These are phyloP conservation scores for Cirrhinus molitorella DNA, from an alignment of 2,797 vertebrate genomes.

Conservation along the genomic window DNA sequence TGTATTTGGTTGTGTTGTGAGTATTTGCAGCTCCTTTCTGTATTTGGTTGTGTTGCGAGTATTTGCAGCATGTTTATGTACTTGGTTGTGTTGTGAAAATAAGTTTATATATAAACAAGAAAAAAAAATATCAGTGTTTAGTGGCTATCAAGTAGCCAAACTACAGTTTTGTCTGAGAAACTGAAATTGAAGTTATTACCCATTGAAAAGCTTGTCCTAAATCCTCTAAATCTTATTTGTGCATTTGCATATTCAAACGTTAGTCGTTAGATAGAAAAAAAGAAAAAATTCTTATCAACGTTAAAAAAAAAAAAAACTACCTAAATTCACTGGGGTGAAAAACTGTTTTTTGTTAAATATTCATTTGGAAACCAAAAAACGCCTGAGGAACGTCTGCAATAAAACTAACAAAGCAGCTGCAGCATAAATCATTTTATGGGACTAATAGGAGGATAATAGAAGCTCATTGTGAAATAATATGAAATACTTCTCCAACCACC, in stretches of 20 bases:
- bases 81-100: too few relatives aligned
- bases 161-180: neutral
- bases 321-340: conserved; percentile 1
- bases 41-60: too few relatives aligned
- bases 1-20: too few relatives aligned
- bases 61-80: too few relatives aligned
- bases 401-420: conserved; percentile 10
- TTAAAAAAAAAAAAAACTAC: neutral
- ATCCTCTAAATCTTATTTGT: neutral
- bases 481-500: conserved; percentile 7
- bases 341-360: conserved; percentile 18
- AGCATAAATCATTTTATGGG: conserved; percentile 26
- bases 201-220: neutral
- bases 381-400: neutral
- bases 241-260: neutral
- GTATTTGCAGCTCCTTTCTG: too few relatives aligned
- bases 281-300: neutral
- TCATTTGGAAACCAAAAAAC: conserved; percentile 24
- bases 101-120: too few relatives aligned
- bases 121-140: too few relatives aligned
- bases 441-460: conserved; percentile 26
- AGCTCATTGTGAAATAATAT: conserved; percentile 1
- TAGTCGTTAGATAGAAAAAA: neutral
- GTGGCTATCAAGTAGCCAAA: neutral
- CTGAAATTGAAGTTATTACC: neutral